Evolutionary conservation across 2,888 invertebrate genomes (phyloP).

Genomic region (Disparrhopalites patrizii): DNA sequence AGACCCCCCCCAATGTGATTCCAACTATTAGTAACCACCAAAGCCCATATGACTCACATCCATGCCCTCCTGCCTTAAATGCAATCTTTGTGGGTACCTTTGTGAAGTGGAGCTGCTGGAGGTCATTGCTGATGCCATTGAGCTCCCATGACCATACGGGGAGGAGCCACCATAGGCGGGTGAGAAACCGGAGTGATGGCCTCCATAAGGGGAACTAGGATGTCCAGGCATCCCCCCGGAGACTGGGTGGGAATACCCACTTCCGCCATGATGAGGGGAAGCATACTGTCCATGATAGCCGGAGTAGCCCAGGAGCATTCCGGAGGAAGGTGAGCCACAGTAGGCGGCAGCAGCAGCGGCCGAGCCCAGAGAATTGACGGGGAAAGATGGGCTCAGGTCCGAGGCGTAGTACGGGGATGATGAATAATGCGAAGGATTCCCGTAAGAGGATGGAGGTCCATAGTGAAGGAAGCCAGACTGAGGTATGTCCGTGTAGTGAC

Average conservation of each 20-base stretch:
- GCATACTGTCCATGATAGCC: constrained; percentile 45
- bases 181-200: constrained; percentile 40
- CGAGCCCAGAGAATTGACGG: constrained; percentile 37
- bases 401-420: constrained; percentile 45
- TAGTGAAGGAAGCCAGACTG: constrained; percentile 46
- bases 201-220: constrained; percentile 41
- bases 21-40: constrained; percentile 56
- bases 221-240: constrained; percentile 44
- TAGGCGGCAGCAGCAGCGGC: constrained; percentile 42
- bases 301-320: constrained; percentile 46
- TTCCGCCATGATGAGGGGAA: constrained; percentile 23
- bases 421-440: constrained; percentile 41
- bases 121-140: constrained; percentile 32
- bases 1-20: too few species aligned
- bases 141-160: constrained; percentile 41
- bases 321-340: constrained; percentile 42
- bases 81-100: constrained; percentile 42
- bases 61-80: constrained; percentile 52
- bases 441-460: constrained; percentile 37
- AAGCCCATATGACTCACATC: constrained; percentile 54
- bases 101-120: constrained; percentile 27
- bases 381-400: constrained; percentile 44
- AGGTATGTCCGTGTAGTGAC: constrained; percentile 41
- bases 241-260: constrained; percentile 36
- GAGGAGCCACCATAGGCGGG: constrained; percentile 42